Percentiles rank a stretch among this genome's conserved stretches.
Evolutionary conservation across 2,888 invertebrate genomes (phyloP).

Genomic region (Meliscaeva auricollis): DNA sequence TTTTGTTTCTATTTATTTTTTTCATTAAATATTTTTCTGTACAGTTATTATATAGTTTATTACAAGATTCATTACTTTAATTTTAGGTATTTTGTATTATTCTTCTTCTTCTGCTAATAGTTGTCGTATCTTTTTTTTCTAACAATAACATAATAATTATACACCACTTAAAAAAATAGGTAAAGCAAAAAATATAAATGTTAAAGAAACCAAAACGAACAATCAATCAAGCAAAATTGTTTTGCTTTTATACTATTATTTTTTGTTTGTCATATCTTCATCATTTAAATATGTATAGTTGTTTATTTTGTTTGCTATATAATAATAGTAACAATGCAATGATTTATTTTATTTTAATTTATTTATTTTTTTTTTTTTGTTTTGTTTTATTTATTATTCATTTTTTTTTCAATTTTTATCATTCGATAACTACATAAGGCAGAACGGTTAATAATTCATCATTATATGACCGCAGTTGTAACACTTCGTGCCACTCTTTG

Average conservation of each 20-base stretch:
- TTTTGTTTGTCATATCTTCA: constrained; percentile 29
- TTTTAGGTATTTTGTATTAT: constrained; percentile 10
- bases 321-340: constrained; percentile 59
- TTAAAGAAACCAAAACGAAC: constrained; percentile 25
- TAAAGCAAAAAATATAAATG: constrained; percentile 50
- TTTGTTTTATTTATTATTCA: neutral
- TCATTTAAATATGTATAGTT: constrained; percentile 46
- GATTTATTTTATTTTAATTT: constrained; percentile 32
- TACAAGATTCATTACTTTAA: constrained; percentile 27
- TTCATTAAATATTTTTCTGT: constrained; percentile 36
- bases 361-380: no score
- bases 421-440: constrained; percentile 99
- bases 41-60: constrained; percentile 46
- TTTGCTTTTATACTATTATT: constrained; percentile 5
- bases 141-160: constrained; percentile 47
- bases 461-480: constrained; percentile 89
- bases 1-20: constrained; percentile 31
- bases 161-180: constrained; percentile 53
- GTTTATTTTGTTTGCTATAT: constrained; percentile 29
- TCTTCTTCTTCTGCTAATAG: neutral
- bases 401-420: constrained; percentile 78
- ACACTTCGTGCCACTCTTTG: constrained; percentile 96
- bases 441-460: constrained; percentile 94
- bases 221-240: constrained; percentile 31
- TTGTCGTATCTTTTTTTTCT: constrained; percentile 15